Base-by-base conservation (phyloP, 1,140 invertebrate species). In the Heterodera schachtii region DNA sequence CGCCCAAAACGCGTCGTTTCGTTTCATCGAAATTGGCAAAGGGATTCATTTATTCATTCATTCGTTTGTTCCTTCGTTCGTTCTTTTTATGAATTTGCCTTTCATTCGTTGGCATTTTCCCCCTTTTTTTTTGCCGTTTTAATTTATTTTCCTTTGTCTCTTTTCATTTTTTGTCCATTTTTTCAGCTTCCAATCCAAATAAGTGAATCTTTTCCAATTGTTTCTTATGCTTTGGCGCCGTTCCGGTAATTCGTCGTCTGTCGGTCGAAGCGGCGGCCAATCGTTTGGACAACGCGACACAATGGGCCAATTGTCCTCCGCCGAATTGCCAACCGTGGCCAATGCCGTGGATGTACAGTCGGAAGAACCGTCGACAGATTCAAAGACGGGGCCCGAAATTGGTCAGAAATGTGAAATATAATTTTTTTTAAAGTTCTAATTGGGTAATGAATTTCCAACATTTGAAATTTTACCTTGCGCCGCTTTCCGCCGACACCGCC, bases 271-370 rank as follows among this genome's bases (percentile, higher is more conserved):
- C 11, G 57, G 57, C 11, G 57, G 57, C 5, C 2, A 60, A 60
- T 60, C 57, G 2, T 60, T 60, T 16, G 57, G 57, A 1, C 57
- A 19, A 19, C 57, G 57, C 57, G 57, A 60, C 13, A 19, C 13
- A 19, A 71, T 71, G 69, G 69, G 69, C 21, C 69, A 71, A 71
- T 46, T 71, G 41, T 71, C 69, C 5, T 71, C 69, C 69, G 41
- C 21, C 69, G 69, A 71, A 71, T 41, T 46, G 69, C 9, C 21
- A 1, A n/a, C 69, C 5, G 69, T 19, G 11, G 69, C 57, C 4
- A 60, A 60, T 1, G 57, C 16, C 19, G 57, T 7, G 1, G 57
- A 19, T 60, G 49, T 52, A 8, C 49, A 11, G 49, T 52, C 49
- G 49, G 49, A 52, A 52, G 11, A 8, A 8, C 57, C 57, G 57